Evolutionary conservation across 2,113 vertebrate species (phyloP).

Genomic region (Cheilinus undulatus): DNA sequence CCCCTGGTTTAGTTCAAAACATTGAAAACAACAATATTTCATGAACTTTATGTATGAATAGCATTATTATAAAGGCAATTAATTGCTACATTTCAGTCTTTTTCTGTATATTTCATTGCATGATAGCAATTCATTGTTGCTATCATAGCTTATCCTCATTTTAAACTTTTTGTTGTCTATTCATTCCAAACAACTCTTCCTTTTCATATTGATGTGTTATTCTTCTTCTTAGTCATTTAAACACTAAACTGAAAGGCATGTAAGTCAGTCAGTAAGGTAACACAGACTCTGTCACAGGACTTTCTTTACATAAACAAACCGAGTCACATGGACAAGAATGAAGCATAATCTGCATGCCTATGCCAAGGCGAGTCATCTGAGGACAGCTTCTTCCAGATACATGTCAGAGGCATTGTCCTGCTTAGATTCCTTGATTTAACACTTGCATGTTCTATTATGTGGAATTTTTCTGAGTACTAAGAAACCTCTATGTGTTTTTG

Average conservation of each 20-base stretch:
- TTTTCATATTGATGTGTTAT: not conserved
- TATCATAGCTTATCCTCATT: too few relatives aligned
- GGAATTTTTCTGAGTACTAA: too few relatives aligned
- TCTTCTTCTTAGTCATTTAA: not conserved
- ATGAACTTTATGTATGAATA: too few relatives aligned
- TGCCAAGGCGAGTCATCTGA: constrained; percentile 47
- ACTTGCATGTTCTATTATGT: too few relatives aligned
- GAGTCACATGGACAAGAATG: constrained; percentile 46
- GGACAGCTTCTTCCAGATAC: constrained; percentile 31
- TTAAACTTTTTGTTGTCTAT: not conserved
- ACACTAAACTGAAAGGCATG: constrained; percentile 12
- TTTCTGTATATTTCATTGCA: too few relatives aligned
- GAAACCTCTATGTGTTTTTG: too few relatives aligned
- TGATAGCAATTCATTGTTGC: too few relatives aligned
- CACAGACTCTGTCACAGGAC: constrained; percentile 27
- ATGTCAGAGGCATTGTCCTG: not conserved
- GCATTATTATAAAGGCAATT: too few relatives aligned
- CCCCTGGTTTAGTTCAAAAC: too few relatives aligned
- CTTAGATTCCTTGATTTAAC: not conserved
- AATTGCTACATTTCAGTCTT: too few relatives aligned
- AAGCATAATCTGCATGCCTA: constrained; percentile 23
- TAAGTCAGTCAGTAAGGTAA: constrained; percentile 15
- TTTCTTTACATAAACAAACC: constrained; percentile 63
- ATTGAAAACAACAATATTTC: too few relatives aligned
- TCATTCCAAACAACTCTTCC: not conserved